Conservation (phyloP, 2,888 invertebrate genomes). For the Phasia obesa region DNA sequence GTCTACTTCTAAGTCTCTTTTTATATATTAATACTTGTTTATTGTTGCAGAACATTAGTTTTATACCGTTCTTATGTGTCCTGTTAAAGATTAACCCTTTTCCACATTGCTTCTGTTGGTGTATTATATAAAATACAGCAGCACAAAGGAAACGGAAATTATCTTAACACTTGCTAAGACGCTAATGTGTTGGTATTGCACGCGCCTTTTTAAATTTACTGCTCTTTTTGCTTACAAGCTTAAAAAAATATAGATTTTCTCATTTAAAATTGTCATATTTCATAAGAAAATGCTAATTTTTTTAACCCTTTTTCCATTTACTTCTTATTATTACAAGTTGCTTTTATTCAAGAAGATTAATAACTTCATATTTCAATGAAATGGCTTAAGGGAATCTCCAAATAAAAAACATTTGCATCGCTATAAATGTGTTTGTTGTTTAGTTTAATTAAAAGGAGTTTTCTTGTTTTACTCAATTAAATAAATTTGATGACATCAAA, state of each 20-base stretch:
- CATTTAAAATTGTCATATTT: constrained; percentile 59
- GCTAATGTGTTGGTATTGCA: constrained; percentile 61
- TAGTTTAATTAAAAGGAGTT: constrained; percentile 61
- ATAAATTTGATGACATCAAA: constrained; percentile 58
- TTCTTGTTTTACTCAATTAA: constrained; percentile 55
- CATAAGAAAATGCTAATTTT: constrained; percentile 65
- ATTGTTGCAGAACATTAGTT: constrained; percentile 63
- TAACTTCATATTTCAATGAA: constrained; percentile 54
- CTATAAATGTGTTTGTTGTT: background rate
- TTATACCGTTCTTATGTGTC: constrained; percentile 44
- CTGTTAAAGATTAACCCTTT: constrained; percentile 65
- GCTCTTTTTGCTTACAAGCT: background rate
- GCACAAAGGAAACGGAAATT: constrained; percentile 68
- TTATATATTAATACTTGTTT: constrained; percentile 56
- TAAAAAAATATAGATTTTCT: constrained; percentile 41
- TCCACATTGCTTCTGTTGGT: background rate
- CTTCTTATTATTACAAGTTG: background rate
- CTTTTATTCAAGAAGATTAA: constrained; percentile 55
- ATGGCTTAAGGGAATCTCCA: constrained; percentile 60
- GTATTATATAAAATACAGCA: background rate
- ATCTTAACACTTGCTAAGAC: constrained; percentile 70
- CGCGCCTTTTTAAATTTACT: constrained; percentile 52
- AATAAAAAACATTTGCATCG: background rate
- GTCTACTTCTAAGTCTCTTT: background rate
- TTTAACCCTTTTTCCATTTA: constrained; percentile 51